phyloP scores from a whole-genome alignment of 2,797 vertebrate species.

The Pachyuromys duprasi region DNA sequence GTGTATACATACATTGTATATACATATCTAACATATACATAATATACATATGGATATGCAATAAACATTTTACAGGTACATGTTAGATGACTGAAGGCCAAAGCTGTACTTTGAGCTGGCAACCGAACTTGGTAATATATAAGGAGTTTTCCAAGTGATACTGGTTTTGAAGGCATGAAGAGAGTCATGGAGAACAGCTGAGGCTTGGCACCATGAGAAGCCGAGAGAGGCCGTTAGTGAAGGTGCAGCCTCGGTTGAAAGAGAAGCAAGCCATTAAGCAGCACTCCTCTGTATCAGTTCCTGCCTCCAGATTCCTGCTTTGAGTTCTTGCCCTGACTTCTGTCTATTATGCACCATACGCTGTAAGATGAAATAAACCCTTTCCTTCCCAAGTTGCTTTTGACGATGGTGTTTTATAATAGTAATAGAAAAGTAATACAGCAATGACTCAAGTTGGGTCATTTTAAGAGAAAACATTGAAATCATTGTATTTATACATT shows the following conservation, averaged over 20 bases:
- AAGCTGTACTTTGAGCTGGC: neutral
- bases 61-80: no score
- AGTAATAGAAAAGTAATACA: neutral
- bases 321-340: neutral
- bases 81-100: neutral
- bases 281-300: neutral
- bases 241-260: no score
- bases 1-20: neutral
- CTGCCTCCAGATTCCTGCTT: neutral
- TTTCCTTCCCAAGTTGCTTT: neutral
- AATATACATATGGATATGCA: no score
- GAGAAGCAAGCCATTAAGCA: neutral
- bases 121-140: neutral
- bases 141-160: neutral
- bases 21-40: no score
- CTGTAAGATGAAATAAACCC: neutral
- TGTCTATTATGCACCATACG: neutral
- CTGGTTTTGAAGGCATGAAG: neutral
- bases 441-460: neutral
- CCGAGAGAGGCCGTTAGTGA: neutral
- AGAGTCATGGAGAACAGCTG: neutral
- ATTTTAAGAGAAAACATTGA: constrained; percentile 3
- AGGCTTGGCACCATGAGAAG: neutral
- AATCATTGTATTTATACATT: neutral
- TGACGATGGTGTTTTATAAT: neutral